Percentiles rank a stretch among this genome's conserved stretches.
Evolutionary conservation across 2,888 invertebrate genomes (phyloP).

Genomic region (Dioctria rufipes): DNA sequence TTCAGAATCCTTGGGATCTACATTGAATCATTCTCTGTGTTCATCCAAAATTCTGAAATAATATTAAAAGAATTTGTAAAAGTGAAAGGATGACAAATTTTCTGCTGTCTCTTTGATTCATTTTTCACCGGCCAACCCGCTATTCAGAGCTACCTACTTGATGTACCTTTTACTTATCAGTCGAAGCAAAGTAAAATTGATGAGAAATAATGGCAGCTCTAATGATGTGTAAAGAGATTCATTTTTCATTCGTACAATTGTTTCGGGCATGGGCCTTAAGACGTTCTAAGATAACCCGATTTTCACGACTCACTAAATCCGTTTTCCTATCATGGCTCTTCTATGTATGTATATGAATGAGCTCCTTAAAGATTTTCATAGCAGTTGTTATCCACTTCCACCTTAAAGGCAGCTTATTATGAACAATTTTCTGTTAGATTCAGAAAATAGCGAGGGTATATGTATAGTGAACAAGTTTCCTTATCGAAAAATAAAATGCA

Average conservation of each 20-base stretch:
- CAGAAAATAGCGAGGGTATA: too few species aligned
- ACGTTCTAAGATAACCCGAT: conserved; percentile 26
- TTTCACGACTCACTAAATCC: conserved; percentile 34
- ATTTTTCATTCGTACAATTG: conserved; percentile 56
- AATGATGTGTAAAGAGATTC: conserved; percentile 56
- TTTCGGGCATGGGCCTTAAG: conserved; percentile 21
- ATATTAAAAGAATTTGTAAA: not conserved
- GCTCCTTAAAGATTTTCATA: not conserved
- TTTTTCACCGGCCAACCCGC: conserved; percentile 13
- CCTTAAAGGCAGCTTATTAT: too few species aligned
- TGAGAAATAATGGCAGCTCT: conserved; percentile 55
- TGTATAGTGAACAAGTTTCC: not conserved
- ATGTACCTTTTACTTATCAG: conserved; percentile 14
- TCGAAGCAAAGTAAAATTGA: conserved; percentile 47
- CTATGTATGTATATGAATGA: too few species aligned
- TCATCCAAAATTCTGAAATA: not conserved
- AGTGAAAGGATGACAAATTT: conserved; percentile 23
- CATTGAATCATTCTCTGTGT: too few species aligned
- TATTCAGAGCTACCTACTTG: conserved; percentile 33
- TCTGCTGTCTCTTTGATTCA: conserved; percentile 1
- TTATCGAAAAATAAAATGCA: not conserved
- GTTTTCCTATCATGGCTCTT: not conserved
- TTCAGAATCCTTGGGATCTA: too few species aligned
- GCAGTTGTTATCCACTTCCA: not conserved
- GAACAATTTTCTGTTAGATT: too few species aligned